Base-by-base conservation (phyloP, 2,113 vertebrate genomes). In the Corydoras sp. region DNA sequence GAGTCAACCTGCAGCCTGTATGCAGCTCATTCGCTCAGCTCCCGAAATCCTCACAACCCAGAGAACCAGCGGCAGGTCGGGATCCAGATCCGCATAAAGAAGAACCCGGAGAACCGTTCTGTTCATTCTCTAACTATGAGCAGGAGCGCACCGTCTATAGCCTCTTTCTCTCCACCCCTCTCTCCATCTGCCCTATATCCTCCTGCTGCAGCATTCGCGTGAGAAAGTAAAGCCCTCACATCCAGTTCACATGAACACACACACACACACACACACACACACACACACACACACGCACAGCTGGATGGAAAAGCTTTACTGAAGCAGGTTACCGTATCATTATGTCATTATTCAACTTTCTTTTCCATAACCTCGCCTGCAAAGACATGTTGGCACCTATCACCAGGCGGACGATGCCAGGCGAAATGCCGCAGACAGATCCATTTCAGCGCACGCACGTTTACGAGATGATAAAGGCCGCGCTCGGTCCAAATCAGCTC, bases 121-220 rank as follows among this genome's bases (percentile, higher is more conserved):
- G 30, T 30, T 58, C 31, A 67, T 9, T 9, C 11, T 43, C 55
- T 68, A 68, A 65, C 74, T 53, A 14, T 9, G 31, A 29, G 55
- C 31, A 29, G 6, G 13, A 9, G 58, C 18, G 51, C 10, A 55
- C 43, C 11, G 55, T 35, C 18, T 58, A 8, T 55, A 24, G 11
- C 66, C 61, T 31, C 65, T 61, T 66, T 29, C 12, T 12, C 50
- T 69, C 74, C 75, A 68, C 66, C 58, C 53, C 30, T 70, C 65
- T 30, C 29, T 2, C 60, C 32, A 24, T 50, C 63, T 62, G 62
- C 49, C 29, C 48, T 35, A 73, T 61, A 59, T 66, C 73, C 64
- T 15, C 58, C 62, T 62, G 29, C 63, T 43, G 35, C 69, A 58
- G 62, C 75, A 66, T 79, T 78, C 66, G 62, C 30, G 11, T 55